Evolutionary conservation across 2,113 vertebrate species (phyloP), one percentile per base, ranked within the genome.

Genomic region (Holacanthus passer): DNA sequence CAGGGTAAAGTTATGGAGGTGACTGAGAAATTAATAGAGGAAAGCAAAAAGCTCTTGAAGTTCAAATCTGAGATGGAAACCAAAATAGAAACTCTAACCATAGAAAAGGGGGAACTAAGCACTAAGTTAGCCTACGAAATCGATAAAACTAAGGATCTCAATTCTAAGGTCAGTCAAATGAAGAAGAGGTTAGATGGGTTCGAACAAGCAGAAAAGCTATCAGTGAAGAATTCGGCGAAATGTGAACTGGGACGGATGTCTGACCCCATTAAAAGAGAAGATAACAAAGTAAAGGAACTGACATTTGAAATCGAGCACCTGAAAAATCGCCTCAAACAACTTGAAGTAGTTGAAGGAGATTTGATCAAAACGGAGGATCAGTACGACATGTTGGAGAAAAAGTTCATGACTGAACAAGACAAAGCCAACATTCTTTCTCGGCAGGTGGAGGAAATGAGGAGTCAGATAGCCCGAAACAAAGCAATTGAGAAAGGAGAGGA

Each of bases 341-440:
- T 99, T 67, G 97, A 99, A 90, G 96, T 98, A 48, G 96, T 98
- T 2, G 97, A 99, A 88, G 97, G 97, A 89, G 97, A 99, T 89
- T 80, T 99, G 90, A 97, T 99, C 91, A 99, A 99, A 91, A 99
- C 98, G 0, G 98, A 99, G 88, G 97, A 99, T 85, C 97, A 99
- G 64, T 99, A 98, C 48, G 97, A 97, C 78, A 95, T 98, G 88
- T 81, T 99, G 75, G 97, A 99, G 91, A 97, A 97, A 92, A 97
- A 90, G 87, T 99, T 97, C 82, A 94, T 96, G 89, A 99, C 95
- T 0, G 98, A 99, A 86, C 97, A 97, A 86, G 98, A 99, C 85
- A 99, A 97, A 92, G 98, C 98, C 41, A 97, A 97, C 81, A 91
- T 96, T 72, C 97, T 99, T 56, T 97, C 96, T 63, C 96, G 97